Evolutionary conservation across 2,113 vertebrate genomes (phyloP).

Genomic region (Chamaea fasciata): DNA sequence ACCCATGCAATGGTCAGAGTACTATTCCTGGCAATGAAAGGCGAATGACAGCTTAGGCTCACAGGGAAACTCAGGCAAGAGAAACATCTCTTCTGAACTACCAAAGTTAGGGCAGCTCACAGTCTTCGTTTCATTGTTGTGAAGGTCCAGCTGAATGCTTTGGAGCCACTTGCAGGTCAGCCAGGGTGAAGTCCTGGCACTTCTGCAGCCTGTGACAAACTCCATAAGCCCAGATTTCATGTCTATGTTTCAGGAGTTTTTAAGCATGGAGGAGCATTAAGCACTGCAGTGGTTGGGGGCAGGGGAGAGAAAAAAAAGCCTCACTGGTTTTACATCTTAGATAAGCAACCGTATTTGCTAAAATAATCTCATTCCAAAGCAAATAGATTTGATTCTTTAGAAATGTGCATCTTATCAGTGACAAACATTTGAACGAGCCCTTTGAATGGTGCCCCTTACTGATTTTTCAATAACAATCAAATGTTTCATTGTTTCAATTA

Average conservation of each 20-base stretch:
- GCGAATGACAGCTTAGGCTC: neutral
- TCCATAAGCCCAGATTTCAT: constrained; percentile 3
- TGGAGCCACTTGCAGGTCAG: neutral
- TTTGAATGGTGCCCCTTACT: neutral
- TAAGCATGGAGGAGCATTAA: neutral
- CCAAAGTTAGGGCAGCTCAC: accelerated
- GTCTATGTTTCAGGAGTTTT: neutral
- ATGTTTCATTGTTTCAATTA: constrained; percentile 24
- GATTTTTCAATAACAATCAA: constrained; percentile 20
- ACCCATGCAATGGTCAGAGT: neutral
- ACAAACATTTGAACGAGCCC: neutral
- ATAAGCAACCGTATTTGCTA: constrained; percentile 17
- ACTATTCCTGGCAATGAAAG: neutral
- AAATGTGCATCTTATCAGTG: constrained; percentile 18
- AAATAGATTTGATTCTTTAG: constrained; percentile 21
- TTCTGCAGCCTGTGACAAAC: constrained; percentile 8
- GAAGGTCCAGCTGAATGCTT: neutral
- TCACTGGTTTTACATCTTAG: neutral
- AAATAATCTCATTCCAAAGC: constrained; percentile 26
- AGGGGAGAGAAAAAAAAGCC: neutral
- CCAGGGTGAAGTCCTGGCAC: neutral
- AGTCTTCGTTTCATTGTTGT: neutral
- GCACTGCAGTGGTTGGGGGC: neutral
- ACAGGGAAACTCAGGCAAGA: neutral
- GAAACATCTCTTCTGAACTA: neutral